phyloP scores from a whole-genome alignment of 2,888 invertebrate species.

The Tetragonula carbonaria region DNA sequence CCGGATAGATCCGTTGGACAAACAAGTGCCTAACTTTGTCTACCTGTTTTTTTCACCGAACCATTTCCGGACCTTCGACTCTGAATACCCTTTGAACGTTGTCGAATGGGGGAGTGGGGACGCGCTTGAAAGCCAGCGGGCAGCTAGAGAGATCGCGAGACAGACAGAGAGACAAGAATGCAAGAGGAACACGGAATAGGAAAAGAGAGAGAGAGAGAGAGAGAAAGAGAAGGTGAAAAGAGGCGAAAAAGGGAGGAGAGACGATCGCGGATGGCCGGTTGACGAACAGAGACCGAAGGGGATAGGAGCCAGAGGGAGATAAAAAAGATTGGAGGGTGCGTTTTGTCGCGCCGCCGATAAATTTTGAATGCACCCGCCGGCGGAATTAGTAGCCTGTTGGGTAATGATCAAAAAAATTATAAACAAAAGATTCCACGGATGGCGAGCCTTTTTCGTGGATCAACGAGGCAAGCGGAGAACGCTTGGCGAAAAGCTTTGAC shows the following conservation, averaged over 20 bases:
- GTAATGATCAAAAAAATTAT: conserved; percentile 84
- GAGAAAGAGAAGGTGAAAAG: not conserved
- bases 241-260: not conserved
- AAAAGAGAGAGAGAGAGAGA: not conserved
- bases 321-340: conserved; percentile 72
- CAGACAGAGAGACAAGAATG: conserved; percentile 26
- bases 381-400: conserved; percentile 79
- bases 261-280: conserved; percentile 11
- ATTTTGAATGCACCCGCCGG: conserved; percentile 82
- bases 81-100: conserved; percentile 72
- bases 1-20: conserved; percentile 51
- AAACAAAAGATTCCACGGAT: conserved; percentile 84
- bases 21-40: conserved; percentile 65
- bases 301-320: conserved; percentile 45
- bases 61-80: conserved; percentile 71
- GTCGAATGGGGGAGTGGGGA: conserved; percentile 63
- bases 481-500: conserved; percentile 82
- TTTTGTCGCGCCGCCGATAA: conserved; percentile 76
- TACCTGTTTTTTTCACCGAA: conserved; percentile 55
- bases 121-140: conserved; percentile 61
- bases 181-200: not conserved
- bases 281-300: conserved; percentile 49
- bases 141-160: conserved; percentile 36
- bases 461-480: conserved; percentile 80
- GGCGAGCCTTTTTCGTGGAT: conserved; percentile 83